phyloP scores from a whole-genome alignment of 2,797 vertebrate species.

The Oceanodroma leucorhoa region DNA sequence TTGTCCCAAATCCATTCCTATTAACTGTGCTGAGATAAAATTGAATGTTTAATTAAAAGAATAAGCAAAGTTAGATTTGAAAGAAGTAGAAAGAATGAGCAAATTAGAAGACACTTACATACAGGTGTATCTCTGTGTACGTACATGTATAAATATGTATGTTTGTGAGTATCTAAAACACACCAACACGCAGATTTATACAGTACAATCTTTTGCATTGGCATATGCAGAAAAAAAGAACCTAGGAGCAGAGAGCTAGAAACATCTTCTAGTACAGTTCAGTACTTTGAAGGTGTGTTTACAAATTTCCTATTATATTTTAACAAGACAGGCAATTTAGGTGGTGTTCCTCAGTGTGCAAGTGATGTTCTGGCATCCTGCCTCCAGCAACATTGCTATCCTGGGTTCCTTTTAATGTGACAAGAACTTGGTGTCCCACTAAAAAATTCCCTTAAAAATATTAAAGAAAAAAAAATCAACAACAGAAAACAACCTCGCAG shows the following conservation, averaged over 20 bases:
- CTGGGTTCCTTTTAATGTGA: slow-evolving; percentile 19
- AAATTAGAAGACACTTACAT: not conserved
- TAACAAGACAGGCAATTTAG: slow-evolving; percentile 20
- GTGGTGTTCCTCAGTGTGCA: not conserved
- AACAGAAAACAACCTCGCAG: fast-evolving
- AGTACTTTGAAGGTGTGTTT: not conserved
- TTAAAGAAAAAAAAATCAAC: not conserved
- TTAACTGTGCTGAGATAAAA: not conserved
- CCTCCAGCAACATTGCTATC: not conserved
- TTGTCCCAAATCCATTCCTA: not conserved
- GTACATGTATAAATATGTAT: fast-evolving
- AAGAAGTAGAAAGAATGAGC: not conserved
- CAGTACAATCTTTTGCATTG: not conserved
- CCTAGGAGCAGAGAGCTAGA: not conserved
- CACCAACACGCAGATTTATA: not conserved
- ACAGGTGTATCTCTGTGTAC: not conserved
- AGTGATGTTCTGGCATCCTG: slow-evolving; percentile 23
- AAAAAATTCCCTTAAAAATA: slow-evolving; percentile 33
- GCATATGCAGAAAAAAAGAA: not conserved
- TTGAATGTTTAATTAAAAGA: not conserved
- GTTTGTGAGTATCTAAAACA: not conserved
- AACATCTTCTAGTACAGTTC: not conserved
- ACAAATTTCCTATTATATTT: slow-evolving; percentile 5
- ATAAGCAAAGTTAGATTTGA: not conserved
- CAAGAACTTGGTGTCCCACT: slow-evolving; percentile 27